Conservation (phyloP, 1,140 invertebrate species). For the Pseudomyrmex sp. region DNA sequence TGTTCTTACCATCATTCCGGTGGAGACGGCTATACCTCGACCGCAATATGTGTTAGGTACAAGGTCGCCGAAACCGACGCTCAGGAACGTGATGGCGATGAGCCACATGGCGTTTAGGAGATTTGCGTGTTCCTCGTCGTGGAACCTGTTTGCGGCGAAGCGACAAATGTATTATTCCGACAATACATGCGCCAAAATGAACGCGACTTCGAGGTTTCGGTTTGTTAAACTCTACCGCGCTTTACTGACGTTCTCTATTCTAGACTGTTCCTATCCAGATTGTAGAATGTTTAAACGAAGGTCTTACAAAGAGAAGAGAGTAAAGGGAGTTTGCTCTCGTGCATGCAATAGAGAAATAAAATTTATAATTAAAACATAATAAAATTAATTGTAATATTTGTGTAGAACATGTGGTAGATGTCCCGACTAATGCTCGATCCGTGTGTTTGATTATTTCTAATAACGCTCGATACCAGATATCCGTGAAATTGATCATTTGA, state of each 20-base stretch:
- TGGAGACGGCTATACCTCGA: slow-evolving; percentile 98
- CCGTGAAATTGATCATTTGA: slow-evolving; percentile 4
- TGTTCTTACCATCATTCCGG: slow-evolving; percentile 98
- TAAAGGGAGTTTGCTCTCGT: too few species aligned
- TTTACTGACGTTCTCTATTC: too few species aligned
- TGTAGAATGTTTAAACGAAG: too few species aligned
- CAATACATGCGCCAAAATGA: neutral
- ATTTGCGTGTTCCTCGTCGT: slow-evolving; percentile 98
- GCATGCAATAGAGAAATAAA: too few species aligned
- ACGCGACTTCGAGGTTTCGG: neutral
- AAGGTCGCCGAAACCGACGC: slow-evolving; percentile 99
- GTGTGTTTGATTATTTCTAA: too few species aligned
- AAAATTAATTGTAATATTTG: too few species aligned
- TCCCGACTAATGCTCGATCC: too few species aligned
- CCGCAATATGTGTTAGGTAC: slow-evolving; percentile 99
- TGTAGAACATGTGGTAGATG: too few species aligned
- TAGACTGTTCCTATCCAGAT: too few species aligned
- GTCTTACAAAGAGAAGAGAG: too few species aligned
- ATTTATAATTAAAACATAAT: too few species aligned
- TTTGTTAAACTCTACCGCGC: neutral
- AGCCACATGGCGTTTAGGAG: slow-evolving; percentile 99
- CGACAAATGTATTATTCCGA: slow-evolving; percentile 27
- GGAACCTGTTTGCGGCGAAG: slow-evolving; percentile 89
- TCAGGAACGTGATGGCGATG: slow-evolving; percentile 99
- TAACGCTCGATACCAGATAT: too few species aligned